phyloP scores from a whole-genome alignment of 2,113 vertebrate genomes.

The Sceloporus tristichus region DNA sequence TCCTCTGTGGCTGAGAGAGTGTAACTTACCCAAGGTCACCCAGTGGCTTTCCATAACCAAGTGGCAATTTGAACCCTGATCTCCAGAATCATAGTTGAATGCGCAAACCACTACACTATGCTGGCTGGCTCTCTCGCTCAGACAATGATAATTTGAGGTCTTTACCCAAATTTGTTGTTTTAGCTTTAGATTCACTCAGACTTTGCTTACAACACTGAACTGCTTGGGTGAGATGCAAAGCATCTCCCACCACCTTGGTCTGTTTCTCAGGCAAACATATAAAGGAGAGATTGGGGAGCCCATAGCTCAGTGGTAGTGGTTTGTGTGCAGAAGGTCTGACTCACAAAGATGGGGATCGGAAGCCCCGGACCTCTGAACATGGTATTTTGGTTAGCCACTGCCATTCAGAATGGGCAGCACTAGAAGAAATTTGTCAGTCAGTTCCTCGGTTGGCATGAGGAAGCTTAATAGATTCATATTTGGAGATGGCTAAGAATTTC shows the following conservation, averaged over 20 bases:
- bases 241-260: neutral
- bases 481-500: no score
- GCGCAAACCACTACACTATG: no score
- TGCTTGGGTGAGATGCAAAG: neutral
- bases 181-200: neutral
- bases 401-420: neutral
- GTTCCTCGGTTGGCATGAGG: neutral
- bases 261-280: neutral
- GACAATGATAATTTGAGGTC: no score
- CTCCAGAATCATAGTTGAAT: no score
- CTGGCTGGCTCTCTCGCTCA: no score
- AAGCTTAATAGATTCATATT: neutral
- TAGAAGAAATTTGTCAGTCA: neutral
- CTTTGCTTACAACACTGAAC: neutral
- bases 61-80: no score
- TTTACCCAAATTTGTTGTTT: neutral
- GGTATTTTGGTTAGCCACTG: neutral
- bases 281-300: neutral
- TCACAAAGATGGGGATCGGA: neutral
- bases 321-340: neutral
- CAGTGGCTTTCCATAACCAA: no score
- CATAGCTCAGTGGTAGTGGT: neutral
- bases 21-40: no score
- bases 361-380: neutral
- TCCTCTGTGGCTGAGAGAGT: no score